Evolutionary conservation across 37 sponge, comb jelly and placozoan genomes (phyloP), one percentile per base, ranked within the genome.

Genomic region (Agelas oroides): DNA sequence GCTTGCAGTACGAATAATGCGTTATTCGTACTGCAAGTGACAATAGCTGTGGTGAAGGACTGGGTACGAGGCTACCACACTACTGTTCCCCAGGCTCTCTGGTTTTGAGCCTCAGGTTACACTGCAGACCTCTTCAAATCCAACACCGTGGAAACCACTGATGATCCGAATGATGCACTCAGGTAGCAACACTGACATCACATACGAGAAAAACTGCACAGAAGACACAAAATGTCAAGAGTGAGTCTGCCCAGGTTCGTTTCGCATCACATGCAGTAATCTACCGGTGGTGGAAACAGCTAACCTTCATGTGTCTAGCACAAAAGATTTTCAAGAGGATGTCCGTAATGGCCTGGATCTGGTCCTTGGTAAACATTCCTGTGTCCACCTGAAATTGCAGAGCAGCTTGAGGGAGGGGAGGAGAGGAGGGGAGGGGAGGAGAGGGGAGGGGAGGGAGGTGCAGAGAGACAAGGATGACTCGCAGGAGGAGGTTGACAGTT

Each of bases 161-260:
- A 84, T 78, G 32, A 90, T 52, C 3, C 82, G 41, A 16, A 90
- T 73, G n/a, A 84, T 33, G 25, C 65, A 74, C 27, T 90, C 90
- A 0, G 85, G 80, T 28, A 78, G 58, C 27, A 90, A 52, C 35
- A 90, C 90, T 18, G 64, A 58, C 90, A 84, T 84, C 59, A 84
- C 78, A 77, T 84, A 90, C 14, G 25, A 27, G 54, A 80, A 90
- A 23, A 65, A 72, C 90, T 90, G 39, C n/a, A n/a, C n/a, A n/a
- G n/a, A n/a, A n/a, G n/a, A n/a, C n/a, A n/a, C n/a, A 52, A 18
- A 17, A 28, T 64, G 57, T 30, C 34, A 56, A 27, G 23, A 65
- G 13, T 23, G 23, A 25, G 21, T 13, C 5, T 8, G 35, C 46
- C 46, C 46, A 46, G 8, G 8, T 46, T 8, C 46, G 8, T 46